Base-by-base conservation (phyloP, 2,888 invertebrate genomes). In the Aquatica leii region DNA sequence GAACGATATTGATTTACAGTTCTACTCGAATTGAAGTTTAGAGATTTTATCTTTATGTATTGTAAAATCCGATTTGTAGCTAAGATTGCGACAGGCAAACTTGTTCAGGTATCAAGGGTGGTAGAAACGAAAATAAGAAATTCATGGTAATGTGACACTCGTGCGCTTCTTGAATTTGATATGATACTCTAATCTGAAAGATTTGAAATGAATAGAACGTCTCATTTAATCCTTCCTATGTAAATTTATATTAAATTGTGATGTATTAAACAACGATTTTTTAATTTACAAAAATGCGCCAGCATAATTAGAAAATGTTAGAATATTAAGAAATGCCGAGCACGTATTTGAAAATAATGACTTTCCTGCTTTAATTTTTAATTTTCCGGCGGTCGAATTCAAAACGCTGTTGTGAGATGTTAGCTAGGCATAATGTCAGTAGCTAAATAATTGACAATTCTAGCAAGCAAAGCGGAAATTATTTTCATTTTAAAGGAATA, bases 41-140 rank as follows among this genome's bases (percentile, higher is more conserved):
- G 37, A 54, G 49, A 60, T 60, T 60, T 60, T 60, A 60, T 60
- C 54, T 40, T 20, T 9, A 14, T 8, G 43, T 54, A 49, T 60
- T 60, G 43, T 48, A 20, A 46, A 60, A 55, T 55, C 60, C 46
- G 60, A 60, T 60, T 60, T 60, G 60, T 54, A 48, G 54, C 53
- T 53, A 37, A 54, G 54, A 60, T 53, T 49, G 60, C 60, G 60
- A 60, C 48, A 55, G 37, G 50, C 49, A 60, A 60, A 60, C 49
- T 60, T 60, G 46, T 60, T 60, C 60, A 60, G 60, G 60, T 60
- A 60, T 60, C 60, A 60, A 60, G 40, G 49, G 55, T 54, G 49
- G 58, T 65, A 40, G 61, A 62, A 58, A 24, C 55, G 64, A 59
- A 67, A 67, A 65, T 65, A 67, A 65, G 64, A 65, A 67, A 67